These are phyloP conservation scores for Cataglyphis albicans DNA, from an alignment of 2,888 invertebrate species.

Conservation along the genomic window DNA sequence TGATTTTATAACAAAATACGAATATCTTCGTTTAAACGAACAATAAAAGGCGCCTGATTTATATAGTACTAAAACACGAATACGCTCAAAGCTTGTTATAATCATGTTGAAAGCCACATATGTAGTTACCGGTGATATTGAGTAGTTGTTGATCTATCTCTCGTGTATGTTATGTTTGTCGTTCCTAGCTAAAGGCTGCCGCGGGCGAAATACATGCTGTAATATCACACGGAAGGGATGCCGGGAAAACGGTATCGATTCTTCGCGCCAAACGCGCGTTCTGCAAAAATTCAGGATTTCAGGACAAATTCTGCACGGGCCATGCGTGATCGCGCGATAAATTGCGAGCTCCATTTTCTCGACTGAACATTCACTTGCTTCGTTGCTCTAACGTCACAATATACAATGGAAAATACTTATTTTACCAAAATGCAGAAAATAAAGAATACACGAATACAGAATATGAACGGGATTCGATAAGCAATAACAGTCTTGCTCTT, in stretches of 20 bases:
- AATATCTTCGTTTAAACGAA: conserved; percentile 10
- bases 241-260: conserved; percentile 37
- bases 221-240: conserved; percentile 27
- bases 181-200: conserved; percentile 50
- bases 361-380: conserved; percentile 33
- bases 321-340: conserved; percentile 46
- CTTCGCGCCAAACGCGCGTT: conserved; percentile 7
- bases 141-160: conserved; percentile 43
- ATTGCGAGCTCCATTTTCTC: conserved; percentile 22
- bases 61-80: conserved; percentile 15
- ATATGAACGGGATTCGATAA: conserved; percentile 13
- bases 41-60: conserved; percentile 37
- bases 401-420: neutral
- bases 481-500: neutral
- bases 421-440: neutral
- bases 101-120: conserved; percentile 35
- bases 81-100: conserved; percentile 39
- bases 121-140: conserved; percentile 43
- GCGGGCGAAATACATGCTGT: conserved; percentile 37
- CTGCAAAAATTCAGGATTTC: conserved; percentile 48
- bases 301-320: conserved; percentile 40
- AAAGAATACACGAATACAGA: neutral
- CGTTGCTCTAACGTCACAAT: neutral
- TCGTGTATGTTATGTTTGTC: conserved; percentile 51
- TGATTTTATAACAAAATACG: conserved; percentile 14